Evolutionary conservation across 1,140 invertebrate species (phyloP).

Genomic region (Ooceraea biroi): DNA sequence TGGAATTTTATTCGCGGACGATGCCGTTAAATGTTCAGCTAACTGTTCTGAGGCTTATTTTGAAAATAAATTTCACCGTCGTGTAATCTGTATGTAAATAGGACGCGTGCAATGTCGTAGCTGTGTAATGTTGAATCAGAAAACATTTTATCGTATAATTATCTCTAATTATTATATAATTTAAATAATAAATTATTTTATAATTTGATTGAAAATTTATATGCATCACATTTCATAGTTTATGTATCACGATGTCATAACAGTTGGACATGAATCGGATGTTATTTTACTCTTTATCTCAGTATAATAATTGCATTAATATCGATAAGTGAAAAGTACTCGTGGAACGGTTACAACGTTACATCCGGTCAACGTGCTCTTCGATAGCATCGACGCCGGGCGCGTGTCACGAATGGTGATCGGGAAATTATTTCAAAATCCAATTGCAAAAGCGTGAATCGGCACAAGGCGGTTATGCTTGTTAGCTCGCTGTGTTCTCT

Average conservation of each 20-base stretch:
- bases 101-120: too few species aligned
- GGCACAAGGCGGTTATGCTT: conserved; percentile 74
- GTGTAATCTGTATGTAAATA: too few species aligned
- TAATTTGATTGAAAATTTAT: background rate
- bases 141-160: too few species aligned
- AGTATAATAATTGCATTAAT: conserved; percentile 19
- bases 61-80: background rate
- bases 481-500: conserved; percentile 54
- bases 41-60: background rate
- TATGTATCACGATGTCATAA: background rate
- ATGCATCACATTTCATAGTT: background rate
- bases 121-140: too few species aligned
- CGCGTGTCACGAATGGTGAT: conserved; percentile 72
- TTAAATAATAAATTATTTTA: too few species aligned
- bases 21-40: background rate
- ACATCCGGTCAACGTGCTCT: conserved; percentile 59
- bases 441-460: conserved; percentile 71
- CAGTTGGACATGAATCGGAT: background rate
- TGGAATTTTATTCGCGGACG: background rate
- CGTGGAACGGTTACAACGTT: conserved; percentile 46
- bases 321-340: background rate
- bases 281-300: background rate
- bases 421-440: conserved; percentile 70
- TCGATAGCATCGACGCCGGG: conserved; percentile 36
- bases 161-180: too few species aligned